Evolutionary conservation across 2,797 vertebrate species (phyloP).

Genomic region (Phrynocephalus vlangalii): DNA sequence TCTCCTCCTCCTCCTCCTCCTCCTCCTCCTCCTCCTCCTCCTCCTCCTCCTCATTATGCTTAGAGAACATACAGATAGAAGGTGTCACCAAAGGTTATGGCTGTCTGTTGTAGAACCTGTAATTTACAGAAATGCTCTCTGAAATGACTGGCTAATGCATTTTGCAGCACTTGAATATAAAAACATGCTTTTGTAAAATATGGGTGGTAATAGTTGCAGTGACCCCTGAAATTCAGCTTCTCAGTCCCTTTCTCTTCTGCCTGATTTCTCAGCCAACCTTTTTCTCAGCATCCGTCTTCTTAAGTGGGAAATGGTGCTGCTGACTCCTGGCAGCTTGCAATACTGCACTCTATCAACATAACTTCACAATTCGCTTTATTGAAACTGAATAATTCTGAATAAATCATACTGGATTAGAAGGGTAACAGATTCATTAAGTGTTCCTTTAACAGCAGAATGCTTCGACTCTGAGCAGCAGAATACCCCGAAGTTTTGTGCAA

Average conservation of each 20-base stretch:
- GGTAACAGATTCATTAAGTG: not conserved
- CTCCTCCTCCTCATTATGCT: not conserved
- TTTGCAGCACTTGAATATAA: not conserved
- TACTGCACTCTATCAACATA: not conserved
- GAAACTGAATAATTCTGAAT: not conserved
- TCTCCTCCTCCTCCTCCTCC: not conserved
- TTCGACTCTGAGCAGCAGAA: not conserved
- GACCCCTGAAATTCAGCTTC: not conserved
- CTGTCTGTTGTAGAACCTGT: not conserved
- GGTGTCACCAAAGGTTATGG: not conserved
- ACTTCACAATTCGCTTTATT: not conserved
- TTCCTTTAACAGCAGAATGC: constrained; percentile 9
- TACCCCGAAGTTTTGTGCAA: not conserved
- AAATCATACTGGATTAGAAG: not conserved
- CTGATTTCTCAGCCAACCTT: not conserved
- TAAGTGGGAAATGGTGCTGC: not conserved
- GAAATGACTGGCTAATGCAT: not conserved
- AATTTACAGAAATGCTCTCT: not conserved
- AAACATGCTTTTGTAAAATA: constrained; percentile 8
- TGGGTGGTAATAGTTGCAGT: constrained; percentile 1
- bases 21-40: too few relatives aligned
- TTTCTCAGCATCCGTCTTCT: not conserved
- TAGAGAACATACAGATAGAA: not conserved
- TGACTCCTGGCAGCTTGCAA: not conserved
- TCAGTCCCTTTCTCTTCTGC: not conserved